These are phyloP conservation scores for Spilarctia lutea DNA, from an alignment of 2,888 invertebrate genomes.

Conservation along the genomic window DNA sequence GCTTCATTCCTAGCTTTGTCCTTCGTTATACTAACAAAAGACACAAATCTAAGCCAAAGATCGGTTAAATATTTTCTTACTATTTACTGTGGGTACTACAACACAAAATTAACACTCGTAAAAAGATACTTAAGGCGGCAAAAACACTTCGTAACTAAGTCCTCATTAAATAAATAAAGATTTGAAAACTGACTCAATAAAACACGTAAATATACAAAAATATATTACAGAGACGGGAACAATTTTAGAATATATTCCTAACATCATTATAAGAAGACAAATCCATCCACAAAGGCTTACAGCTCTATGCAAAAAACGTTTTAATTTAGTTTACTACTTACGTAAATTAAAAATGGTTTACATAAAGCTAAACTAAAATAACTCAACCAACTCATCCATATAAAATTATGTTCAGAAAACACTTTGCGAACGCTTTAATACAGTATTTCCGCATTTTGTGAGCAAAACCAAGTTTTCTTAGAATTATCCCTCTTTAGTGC, in stretches of 20 bases:
- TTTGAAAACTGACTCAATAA: too few species aligned
- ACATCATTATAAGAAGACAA: background rate
- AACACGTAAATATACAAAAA: too few species aligned
- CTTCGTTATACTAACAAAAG: too few species aligned
- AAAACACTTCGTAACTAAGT: too few species aligned
- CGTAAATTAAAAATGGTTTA: background rate
- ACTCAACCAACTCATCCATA: background rate
- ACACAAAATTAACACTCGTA: too few species aligned
- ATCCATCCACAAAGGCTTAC: background rate
- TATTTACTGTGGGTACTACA: too few species aligned
- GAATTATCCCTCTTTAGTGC: conserved; percentile 18
- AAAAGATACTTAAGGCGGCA: too few species aligned
- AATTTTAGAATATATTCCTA: background rate
- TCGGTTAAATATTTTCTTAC: too few species aligned
- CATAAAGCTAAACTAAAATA: conserved; percentile 6
- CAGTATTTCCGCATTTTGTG: conserved; percentile 12
- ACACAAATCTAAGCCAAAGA: too few species aligned
- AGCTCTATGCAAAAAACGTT: background rate
- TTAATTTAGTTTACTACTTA: background rate
- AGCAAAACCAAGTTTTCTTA: conserved; percentile 8
- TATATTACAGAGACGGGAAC: background rate
- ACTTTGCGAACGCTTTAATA: conserved; percentile 3
- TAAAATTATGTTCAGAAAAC: conserved; percentile 6
- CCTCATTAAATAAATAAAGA: too few species aligned
- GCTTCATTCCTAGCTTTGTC: too few species aligned